Base-by-base conservation (phyloP, 2,797 vertebrate species). In the Pangasius djambal region DNA sequence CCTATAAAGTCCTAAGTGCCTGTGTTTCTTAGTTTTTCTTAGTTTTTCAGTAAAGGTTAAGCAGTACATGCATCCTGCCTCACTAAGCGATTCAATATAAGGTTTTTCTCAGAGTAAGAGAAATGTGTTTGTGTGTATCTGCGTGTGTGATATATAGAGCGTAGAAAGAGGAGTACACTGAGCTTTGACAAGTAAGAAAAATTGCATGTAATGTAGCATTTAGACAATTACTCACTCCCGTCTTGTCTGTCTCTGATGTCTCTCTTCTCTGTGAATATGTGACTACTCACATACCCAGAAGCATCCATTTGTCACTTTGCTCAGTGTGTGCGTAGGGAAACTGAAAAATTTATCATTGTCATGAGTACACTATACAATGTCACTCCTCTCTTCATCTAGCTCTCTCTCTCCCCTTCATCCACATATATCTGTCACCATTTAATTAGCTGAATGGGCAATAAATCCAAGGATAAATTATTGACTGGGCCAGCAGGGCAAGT, bases 371-470 rank as follows among this genome's bases (percentile, higher is more conserved):
- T 89, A 84, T 48, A 88, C 90, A 86, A 85, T 88, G 65, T 88
- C 92, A 92, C 79, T 92, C 94, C 89, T 89, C 34, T 40, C 44
- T 87, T 72, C 81, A 44, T 83, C 78, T 75, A n/a, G 2, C 28
- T 87, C 89, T 77, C 78, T 69, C 79, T 87, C 92, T 85, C 55
- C 86, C 88, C 59, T 86, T 88, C 79, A 57, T 85, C 52, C 82
- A 67, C 75, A 85, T 88, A 95, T 94, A 95, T 95, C 94, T 94
- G 93, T 88, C 93, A 91, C 93, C 93, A 94, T 95, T 95, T 95
- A 95, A 96, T 96, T 96, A 96, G 94, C 92, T 22, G 84, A 95
- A 96, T 93, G 94, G 93, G 92, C 93, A 94, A 96, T 96, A 96
- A 94, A 96, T 96, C 92, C 89, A 86, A 52, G 77, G 22, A 37